Conservation (phyloP, 1,140 invertebrate genomes). For the Psilanteris sp. region DNA sequence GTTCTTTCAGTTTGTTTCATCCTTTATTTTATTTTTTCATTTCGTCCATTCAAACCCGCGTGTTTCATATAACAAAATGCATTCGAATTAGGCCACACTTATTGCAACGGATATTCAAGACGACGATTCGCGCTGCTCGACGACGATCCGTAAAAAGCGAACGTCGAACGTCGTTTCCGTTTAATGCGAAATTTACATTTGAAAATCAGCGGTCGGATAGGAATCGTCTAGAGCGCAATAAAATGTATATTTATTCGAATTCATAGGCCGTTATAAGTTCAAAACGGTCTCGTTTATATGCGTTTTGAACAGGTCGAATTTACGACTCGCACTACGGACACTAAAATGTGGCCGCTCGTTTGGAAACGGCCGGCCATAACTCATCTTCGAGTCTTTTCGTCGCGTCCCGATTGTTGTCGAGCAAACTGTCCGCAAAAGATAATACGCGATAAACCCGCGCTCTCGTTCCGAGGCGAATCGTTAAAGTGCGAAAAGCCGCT, state of each 20-base stretch:
- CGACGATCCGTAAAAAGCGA: no score
- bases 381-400: slow-evolving; percentile 51
- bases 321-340: slow-evolving; percentile 59
- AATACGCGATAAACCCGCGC: slow-evolving; percentile 41
- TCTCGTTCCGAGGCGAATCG: slow-evolving; percentile 10
- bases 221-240: slow-evolving; percentile 41
- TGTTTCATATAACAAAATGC: no score
- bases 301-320: slow-evolving; percentile 57
- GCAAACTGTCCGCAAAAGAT: slow-evolving; percentile 38
- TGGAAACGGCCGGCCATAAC: slow-evolving; percentile 29
- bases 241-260: slow-evolving; percentile 50
- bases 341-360: slow-evolving; percentile 58
- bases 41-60: no score
- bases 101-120: no score
- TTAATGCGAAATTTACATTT: slow-evolving; percentile 19
- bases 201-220: slow-evolving; percentile 14
- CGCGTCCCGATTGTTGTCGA: slow-evolving; percentile 21
- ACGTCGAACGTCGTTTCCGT: no score
- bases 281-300: slow-evolving; percentile 50
- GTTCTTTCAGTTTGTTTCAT: no score
- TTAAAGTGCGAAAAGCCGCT: slow-evolving; percentile 28
- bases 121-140: no score
- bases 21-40: no score
- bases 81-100: no score
- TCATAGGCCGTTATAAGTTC: slow-evolving; percentile 34